Percentiles rank a stretch among this genome's conserved stretches.
phyloP scores from a whole-genome alignment of 2,113 vertebrate species.

The Lonchura striata region DNA sequence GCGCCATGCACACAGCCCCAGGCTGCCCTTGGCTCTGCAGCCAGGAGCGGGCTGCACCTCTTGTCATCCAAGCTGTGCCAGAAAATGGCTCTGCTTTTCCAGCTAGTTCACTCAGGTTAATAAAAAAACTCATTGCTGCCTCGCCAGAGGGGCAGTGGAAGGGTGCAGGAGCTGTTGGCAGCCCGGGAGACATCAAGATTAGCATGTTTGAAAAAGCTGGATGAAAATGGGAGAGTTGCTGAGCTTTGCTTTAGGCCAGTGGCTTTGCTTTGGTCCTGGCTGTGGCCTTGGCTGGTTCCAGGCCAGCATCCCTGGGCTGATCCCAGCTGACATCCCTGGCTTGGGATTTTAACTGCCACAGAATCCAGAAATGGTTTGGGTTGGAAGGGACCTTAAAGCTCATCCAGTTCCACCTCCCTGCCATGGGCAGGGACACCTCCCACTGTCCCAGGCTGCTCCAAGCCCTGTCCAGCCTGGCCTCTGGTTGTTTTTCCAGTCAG shows the following conservation, averaged over 20 bases:
- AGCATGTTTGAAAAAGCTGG: not conserved
- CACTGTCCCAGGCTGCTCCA: rapidly evolving
- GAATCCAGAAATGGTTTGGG: not conserved
- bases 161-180: not conserved
- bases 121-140: not conserved
- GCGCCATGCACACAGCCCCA: not conserved
- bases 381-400: not conserved
- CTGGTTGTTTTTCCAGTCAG: not conserved
- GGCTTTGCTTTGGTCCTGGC: not conserved
- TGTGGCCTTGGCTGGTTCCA: not conserved
- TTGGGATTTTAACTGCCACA: not conserved
- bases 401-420: not conserved
- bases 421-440: not conserved
- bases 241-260: not conserved
- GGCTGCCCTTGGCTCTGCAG: not conserved
- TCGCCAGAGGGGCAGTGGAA: not conserved
- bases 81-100: not conserved
- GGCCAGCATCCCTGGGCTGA: not conserved
- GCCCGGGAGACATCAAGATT: not conserved
- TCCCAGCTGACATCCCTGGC: not conserved
- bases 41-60: not conserved
- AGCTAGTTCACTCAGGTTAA: not conserved
- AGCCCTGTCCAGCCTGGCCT: rapidly evolving
- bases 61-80: not conserved
- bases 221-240: not conserved